A percentile compares a stretch with the other conserved stretches of the same genome.
phyloP scores from a whole-genome alignment of 1,140 invertebrate species.

The Penaeus indicus region DNA sequence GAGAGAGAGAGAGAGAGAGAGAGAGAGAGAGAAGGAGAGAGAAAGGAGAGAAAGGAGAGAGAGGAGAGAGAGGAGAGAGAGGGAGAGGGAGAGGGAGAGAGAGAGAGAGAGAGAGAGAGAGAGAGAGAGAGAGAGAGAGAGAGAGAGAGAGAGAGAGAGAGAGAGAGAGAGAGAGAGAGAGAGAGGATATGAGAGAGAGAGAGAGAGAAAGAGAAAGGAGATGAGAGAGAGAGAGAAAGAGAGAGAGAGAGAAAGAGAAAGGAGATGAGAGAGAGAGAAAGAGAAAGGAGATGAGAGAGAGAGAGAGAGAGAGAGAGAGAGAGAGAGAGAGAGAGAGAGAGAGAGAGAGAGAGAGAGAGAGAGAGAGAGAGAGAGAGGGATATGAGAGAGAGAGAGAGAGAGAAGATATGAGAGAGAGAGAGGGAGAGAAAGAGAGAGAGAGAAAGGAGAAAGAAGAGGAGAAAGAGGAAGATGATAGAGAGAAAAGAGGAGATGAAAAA shows the following conservation, averaged over 20 bases:
- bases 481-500: too few species aligned
- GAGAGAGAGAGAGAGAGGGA: too few species aligned
- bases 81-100: neutral
- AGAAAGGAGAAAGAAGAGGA: neutral
- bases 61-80: conserved; percentile 1
- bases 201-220: neutral
- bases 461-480: neutral
- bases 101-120: conserved; percentile 23
- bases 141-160: conserved; percentile 32
- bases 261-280: too few species aligned
- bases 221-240: neutral
- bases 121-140: conserved; percentile 18
- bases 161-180: conserved; percentile 31
- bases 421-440: neutral
- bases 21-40: neutral
- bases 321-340: too few species aligned
- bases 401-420: too few species aligned
- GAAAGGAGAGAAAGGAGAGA: conserved; percentile 11
- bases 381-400: too few species aligned
- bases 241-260: neutral
- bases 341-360: too few species aligned
- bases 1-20: neutral
- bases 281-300: too few species aligned
- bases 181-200: neutral
- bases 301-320: too few species aligned